phyloP scores from a whole-genome alignment of 2,797 vertebrate species.

The Peromyscus attwateri region DNA sequence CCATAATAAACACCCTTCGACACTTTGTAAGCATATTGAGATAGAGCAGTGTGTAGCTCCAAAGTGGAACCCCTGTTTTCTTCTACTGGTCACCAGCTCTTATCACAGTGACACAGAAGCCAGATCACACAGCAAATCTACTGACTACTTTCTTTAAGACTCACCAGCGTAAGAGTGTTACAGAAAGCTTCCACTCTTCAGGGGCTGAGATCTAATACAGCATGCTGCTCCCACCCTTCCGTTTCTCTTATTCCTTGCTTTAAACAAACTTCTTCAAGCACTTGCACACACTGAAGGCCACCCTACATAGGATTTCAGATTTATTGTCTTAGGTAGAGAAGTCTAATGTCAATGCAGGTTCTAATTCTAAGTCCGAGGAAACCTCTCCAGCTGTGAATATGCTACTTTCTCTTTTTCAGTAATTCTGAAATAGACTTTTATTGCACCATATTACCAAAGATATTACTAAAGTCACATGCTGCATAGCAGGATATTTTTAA shows the following conservation, averaged over 20 bases:
- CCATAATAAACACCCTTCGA: constrained; percentile 48
- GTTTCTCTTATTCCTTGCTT: constrained; percentile 51
- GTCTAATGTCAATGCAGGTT: constrained; percentile 60
- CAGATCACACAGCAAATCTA: constrained; percentile 8
- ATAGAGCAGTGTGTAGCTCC: background rate
- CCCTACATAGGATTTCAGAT: constrained; percentile 61
- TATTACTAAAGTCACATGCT: background rate
- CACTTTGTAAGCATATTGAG: background rate
- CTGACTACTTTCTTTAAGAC: constrained; percentile 10
- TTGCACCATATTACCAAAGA: background rate
- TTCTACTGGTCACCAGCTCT: background rate
- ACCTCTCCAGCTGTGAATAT: constrained; percentile 68
- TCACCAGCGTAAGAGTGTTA: background rate
- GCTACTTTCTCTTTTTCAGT: constrained; percentile 43
- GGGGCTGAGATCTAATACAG: background rate
- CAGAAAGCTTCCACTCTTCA: background rate
- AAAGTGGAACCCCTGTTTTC: background rate
- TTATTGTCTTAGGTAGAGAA: constrained; percentile 73
- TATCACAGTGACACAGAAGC: background rate
- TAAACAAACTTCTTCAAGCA: constrained; percentile 64
- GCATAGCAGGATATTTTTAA: constrained; percentile 14
- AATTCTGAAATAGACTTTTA: constrained; percentile 39
- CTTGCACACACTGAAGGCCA: constrained; percentile 53
- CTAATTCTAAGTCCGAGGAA: constrained; percentile 21
- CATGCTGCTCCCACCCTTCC: background rate